Evolutionary conservation across 2,797 vertebrate species (phyloP).

Genomic region (Parotocinclus haroldoi): DNA sequence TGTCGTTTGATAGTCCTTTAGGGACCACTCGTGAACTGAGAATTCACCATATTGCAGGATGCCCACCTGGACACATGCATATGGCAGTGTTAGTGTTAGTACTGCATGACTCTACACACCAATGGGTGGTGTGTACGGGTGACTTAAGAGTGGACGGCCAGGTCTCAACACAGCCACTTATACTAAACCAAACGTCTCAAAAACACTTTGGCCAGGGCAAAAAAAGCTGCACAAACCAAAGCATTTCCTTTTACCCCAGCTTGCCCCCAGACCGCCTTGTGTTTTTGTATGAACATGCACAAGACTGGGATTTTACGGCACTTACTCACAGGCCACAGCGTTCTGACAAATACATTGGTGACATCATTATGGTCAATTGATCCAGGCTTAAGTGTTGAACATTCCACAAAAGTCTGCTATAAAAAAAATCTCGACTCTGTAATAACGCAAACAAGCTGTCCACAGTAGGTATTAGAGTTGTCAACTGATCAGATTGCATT

Average conservation of each 20-base stretch:
- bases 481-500: too few species aligned
- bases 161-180: constrained; percentile 34
- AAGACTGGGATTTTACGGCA: background rate
- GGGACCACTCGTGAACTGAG: constrained; percentile 85
- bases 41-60: constrained; percentile 90
- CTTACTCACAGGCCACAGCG: constrained; percentile 28
- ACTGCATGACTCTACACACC: background rate
- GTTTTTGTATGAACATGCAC: constrained; percentile 9
- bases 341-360: background rate
- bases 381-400: background rate
- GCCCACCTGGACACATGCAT: constrained; percentile 73
- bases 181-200: constrained; percentile 45
- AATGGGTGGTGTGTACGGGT: background rate
- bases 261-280: constrained; percentile 61
- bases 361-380: background rate
- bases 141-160: constrained; percentile 42
- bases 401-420: too few species aligned
- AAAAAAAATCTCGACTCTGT: too few species aligned
- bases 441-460: too few species aligned
- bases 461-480: too few species aligned
- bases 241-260: constrained; percentile 70
- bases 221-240: constrained; percentile 66
- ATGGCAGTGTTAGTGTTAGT: background rate
- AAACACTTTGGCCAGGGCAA: constrained; percentile 59
- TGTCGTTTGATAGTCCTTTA: constrained; percentile 82